Evolutionary conservation across 2,113 vertebrate species (phyloP).

Genomic region (Pipra filicauda): DNA sequence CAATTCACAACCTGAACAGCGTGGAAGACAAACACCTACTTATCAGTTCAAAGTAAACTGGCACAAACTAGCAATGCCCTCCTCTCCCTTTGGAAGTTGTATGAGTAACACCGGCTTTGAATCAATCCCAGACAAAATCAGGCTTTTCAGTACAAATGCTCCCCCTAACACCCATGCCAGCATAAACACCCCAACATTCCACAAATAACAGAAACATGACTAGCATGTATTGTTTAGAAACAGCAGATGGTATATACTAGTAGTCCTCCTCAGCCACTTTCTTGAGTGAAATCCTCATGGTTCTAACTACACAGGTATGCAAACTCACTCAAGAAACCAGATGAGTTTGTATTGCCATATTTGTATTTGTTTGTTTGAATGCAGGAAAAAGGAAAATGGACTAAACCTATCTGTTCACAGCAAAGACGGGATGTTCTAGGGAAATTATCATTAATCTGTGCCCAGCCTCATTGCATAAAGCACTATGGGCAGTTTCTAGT

Average conservation of each 20-base stretch:
- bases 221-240: not conserved
- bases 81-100: not conserved
- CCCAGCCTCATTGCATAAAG: accelerated
- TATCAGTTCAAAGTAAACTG: slow-evolving; percentile 54
- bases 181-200: not conserved
- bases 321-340: not conserved
- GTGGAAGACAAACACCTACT: slow-evolving; percentile 43
- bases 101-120: not conserved
- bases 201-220: not conserved
- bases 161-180: slow-evolving; percentile 2
- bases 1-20: slow-evolving; percentile 27
- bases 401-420: not conserved
- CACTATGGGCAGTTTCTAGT: not conserved
- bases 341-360: not conserved
- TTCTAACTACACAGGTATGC: not conserved
- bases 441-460: not conserved
- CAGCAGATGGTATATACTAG: not conserved
- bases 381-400: not conserved
- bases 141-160: not conserved
- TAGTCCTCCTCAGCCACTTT: not conserved
- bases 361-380: not conserved
- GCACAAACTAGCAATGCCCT: slow-evolving; percentile 4
- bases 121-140: slow-evolving; percentile 28
- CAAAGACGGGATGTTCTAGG: not conserved
- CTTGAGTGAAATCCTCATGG: not conserved